Percentiles rank a stretch among this genome's conserved stretches.
phyloP scores from a whole-genome alignment of 2,888 invertebrate species.

The Celastrina argiolus region DNA sequence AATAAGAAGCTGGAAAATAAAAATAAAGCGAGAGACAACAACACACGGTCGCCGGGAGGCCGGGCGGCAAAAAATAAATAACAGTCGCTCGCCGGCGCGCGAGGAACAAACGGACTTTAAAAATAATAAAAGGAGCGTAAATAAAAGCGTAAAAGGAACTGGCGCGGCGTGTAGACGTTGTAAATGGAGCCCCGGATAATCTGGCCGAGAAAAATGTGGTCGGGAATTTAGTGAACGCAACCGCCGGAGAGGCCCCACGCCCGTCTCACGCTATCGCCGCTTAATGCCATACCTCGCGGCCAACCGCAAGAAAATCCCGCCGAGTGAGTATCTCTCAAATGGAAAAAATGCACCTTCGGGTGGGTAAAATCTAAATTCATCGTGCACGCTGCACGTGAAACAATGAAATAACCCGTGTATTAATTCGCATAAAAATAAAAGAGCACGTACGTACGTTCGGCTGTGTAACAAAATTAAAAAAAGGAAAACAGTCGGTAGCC shows the following conservation, averaged over 20 bases:
- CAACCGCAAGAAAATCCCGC: not conserved
- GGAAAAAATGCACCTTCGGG: not conserved
- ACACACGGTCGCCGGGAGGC: constrained; percentile 58
- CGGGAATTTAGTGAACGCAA: constrained; percentile 74
- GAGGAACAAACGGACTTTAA: constrained; percentile 77
- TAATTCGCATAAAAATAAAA: constrained; percentile 16
- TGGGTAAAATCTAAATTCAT: constrained; percentile 5
- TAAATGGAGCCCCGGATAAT: constrained; percentile 77
- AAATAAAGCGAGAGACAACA: constrained; percentile 76
- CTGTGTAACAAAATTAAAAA: constrained; percentile 41
- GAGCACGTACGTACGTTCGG: not conserved
- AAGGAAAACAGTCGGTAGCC: constrained; percentile 55
- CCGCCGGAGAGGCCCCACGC: constrained; percentile 59
- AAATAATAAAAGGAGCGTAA: constrained; percentile 78
- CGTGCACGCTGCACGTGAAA: constrained; percentile 7
- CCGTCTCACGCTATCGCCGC: constrained; percentile 46
- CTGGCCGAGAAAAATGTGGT: constrained; percentile 71
- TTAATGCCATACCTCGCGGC: not conserved
- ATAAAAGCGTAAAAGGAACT: constrained; percentile 78
- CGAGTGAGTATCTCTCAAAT: not conserved
- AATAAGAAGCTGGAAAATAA: constrained; percentile 78
- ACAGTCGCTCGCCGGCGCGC: constrained; percentile 71
- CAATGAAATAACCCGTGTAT: constrained; percentile 11
- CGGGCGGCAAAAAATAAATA: constrained; percentile 75
- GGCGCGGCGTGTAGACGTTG: constrained; percentile 76